Base-by-base conservation (phyloP, 2,113 vertebrate genomes). In the Dolichotis patagonum region DNA sequence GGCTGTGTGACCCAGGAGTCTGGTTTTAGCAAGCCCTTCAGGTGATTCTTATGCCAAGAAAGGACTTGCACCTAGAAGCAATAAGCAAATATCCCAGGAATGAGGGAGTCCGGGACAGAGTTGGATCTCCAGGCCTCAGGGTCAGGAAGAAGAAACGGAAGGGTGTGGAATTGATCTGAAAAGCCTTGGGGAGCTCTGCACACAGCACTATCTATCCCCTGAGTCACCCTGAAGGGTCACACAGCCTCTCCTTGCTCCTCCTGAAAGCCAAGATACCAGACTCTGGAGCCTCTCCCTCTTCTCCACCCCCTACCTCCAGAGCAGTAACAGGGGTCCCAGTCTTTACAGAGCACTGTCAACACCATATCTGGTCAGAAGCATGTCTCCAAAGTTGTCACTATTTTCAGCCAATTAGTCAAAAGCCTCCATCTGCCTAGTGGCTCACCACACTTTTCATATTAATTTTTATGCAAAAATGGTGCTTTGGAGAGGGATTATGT, bases 331-430 rank as follows among this genome's bases (percentile, higher is more conserved):
- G 30, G 95, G 88, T 91, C 62, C 90, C 43, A 22, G 1, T 90
- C 87, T 83, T 81, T 82, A 52, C 69, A 91, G 77, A 95, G 82
- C 28, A 73, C 16, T 43, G n/a, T 96, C 58, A 90, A 54, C 6
- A 11, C 30, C 60, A 93, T 95, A 88, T 95, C 94, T 97, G 78
- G 86, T 95, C 54, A 5, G 78, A 92, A 96, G 75, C 77, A 1
- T 91, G 88, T 75, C 95, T 90, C 88, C 88, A 73, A 95, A 94
- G 88, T 88, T 96, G 77, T 97, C 92, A 90, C 88, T 5, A 26
- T 85, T 97, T 83, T 96, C 82, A 75, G 65, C 82, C 96, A 97
- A 97, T 96, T 96, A 97, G 90, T 92, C 94, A 97, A 97, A 96
- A 65, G 14, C 56, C 75, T 95, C 95, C 95, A 97, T 94, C 92